These are phyloP conservation scores for Phalacrocorax aristotelis DNA, from an alignment of 2,113 vertebrate species.

Conservation along the genomic window DNA sequence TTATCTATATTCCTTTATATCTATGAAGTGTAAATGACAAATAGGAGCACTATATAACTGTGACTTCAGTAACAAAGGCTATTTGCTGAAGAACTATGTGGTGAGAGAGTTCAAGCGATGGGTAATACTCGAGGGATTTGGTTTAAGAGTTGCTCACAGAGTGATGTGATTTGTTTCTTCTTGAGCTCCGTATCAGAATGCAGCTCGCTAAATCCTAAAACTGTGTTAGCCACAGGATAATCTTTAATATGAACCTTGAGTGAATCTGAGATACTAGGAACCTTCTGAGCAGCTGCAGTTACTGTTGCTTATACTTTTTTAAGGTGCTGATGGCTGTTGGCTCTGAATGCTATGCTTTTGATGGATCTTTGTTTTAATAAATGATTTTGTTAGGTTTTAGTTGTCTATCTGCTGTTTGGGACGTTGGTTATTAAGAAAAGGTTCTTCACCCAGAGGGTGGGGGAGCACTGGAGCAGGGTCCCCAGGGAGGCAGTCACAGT, in stretches of 20 bases:
- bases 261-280: not conserved
- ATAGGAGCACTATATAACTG: slow-evolving; percentile 40
- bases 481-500: too few relatives aligned
- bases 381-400: not conserved
- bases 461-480: too few relatives aligned
- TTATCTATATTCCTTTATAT: slow-evolving; percentile 65
- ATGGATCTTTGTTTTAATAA: not conserved
- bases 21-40: slow-evolving; percentile 76
- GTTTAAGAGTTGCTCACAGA: slow-evolving; percentile 26
- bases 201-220: not conserved
- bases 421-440: not conserved
- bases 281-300: not conserved
- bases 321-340: not conserved
- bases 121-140: not conserved
- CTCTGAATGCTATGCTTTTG: not conserved
- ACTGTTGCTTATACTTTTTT: not conserved
- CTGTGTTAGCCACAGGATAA: not conserved
- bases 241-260: not conserved
- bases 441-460: too few relatives aligned
- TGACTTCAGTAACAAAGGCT: slow-evolving; percentile 27
- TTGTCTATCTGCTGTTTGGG: not conserved
- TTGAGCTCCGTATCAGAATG: not conserved
- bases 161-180: not conserved
- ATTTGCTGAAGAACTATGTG: slow-evolving; percentile 17
- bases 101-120: slow-evolving; percentile 19